Evolutionary conservation across 2,888 invertebrate genomes (phyloP), one percentile per base, ranked within the genome.

Genomic region (Aphodius sticticus): DNA sequence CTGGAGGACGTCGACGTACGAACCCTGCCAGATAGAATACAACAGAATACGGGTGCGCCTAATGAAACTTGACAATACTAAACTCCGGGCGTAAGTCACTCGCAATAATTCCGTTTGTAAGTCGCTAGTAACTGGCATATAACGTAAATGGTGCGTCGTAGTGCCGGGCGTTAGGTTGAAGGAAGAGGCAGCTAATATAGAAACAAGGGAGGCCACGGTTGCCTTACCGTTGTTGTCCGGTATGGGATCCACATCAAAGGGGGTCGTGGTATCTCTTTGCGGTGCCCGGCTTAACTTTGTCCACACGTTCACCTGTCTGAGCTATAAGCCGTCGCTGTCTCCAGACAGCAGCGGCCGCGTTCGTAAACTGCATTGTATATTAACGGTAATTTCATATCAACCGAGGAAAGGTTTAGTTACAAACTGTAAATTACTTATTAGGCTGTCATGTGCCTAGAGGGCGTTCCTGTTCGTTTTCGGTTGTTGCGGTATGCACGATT

Each of bases 91-190:
- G 85, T 87, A 86, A 88, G 87, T 87, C 86, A 87, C 85, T 86
- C 85, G 88, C 86, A 87, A 87, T 87, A 88, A 88, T 88, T 88
- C 87, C 85, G 88, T 87, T 88, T 88, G 88, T 88, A 87, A 87
- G 87, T 87, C 85, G 72, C 78, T 35, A 53, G 78, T 75, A 37
- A 26, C 35, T 71, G 53, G 53, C 35, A 70, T 77, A 9, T 75
- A 37, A 36, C 37, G 75, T 75, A 75, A 75, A 78, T 75, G 78
- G 75, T 69, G 35, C 70, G 38, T 3, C 71, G 16, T 71, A 16
- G 71, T 71, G 53, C 77, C 37, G 37, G 53, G 53, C 53, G 53
- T 53, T 53, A 53, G 9, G 53, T 53, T 53, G 53, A 53, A 53
- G 53, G 53, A 53, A 12, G 26, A 26, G 26, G 26, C 26, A 26